Percentiles rank a stretch among this genome's conserved stretches.
Evolutionary conservation across 2,888 invertebrate genomes (phyloP).

Genomic region (Dastarcus helophoroides): DNA sequence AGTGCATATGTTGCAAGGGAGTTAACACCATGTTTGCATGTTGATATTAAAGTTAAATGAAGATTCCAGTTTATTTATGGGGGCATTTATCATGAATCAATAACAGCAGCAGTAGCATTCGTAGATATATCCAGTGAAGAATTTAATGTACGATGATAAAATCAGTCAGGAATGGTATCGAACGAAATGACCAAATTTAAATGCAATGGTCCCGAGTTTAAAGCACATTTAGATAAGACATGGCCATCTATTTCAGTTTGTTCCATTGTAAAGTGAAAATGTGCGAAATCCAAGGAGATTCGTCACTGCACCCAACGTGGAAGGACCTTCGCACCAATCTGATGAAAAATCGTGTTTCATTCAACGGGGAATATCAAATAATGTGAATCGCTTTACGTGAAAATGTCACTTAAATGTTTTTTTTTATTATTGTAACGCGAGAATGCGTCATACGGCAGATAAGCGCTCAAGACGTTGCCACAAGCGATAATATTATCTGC

Average conservation of each 20-base stretch:
- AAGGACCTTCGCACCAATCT: too few species aligned
- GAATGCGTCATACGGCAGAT: too few species aligned
- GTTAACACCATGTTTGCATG: slow-evolving; percentile 29
- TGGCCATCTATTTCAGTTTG: slow-evolving; percentile 33
- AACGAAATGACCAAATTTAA: slow-evolving; percentile 32
- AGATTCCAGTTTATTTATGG: slow-evolving; percentile 25
- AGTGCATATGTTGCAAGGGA: slow-evolving; percentile 24
- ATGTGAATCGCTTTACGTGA: too few species aligned
- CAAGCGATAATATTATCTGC: too few species aligned
- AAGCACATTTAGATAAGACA: slow-evolving; percentile 39
- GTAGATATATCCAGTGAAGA: too few species aligned
- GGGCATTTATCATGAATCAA: slow-evolving; percentile 21
- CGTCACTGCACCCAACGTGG: too few species aligned
- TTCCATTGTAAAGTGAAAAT: slow-evolving; percentile 24
- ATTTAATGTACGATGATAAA: too few species aligned
- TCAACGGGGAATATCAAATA: too few species aligned
- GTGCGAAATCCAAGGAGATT: slow-evolving; percentile 16
- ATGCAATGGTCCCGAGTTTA: slow-evolving; percentile 37
- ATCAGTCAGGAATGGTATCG: slow-evolving; percentile 2
- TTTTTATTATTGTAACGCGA: too few species aligned
- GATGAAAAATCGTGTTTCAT: too few species aligned
- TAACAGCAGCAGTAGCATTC: slow-evolving; percentile 7
- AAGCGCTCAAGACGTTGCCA: too few species aligned
- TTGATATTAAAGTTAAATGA: slow-evolving; percentile 28
- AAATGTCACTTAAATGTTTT: too few species aligned